These are phyloP conservation scores for Dasypus novemcinctus DNA, from an alignment of 2,113 vertebrate species.

Conservation along the genomic window DNA sequence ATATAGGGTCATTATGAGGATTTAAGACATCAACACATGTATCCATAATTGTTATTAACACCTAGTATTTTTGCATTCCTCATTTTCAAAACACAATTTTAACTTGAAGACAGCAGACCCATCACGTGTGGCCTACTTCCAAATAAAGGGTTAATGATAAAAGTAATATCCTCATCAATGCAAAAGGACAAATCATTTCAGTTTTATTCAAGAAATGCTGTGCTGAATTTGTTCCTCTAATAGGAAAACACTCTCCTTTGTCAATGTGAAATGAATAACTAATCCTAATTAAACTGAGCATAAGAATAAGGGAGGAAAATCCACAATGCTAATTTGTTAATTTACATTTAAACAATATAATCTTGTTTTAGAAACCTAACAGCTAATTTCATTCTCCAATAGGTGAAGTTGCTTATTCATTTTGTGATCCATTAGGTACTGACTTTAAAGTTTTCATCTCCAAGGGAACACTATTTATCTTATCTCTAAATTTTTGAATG, in stretches of 20 bases:
- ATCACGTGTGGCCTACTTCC: neutral
- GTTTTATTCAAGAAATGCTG: neutral
- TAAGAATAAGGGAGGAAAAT: neutral
- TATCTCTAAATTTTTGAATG: conserved; percentile 33
- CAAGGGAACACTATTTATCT: neutral
- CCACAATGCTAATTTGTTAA: neutral
- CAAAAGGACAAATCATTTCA: neutral
- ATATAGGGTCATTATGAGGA: neutral
- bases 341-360: neutral
- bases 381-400: conserved; percentile 17
- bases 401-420: conserved; percentile 50
- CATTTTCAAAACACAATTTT: neutral
- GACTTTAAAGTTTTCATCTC: conserved; percentile 39
- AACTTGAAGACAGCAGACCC: neutral
- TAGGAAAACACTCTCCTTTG: neutral
- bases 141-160: neutral
- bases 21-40: neutral
- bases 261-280: neutral
- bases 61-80: neutral
- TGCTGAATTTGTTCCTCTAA: neutral
- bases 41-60: neutral
- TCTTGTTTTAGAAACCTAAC: neutral
- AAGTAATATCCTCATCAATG: neutral
- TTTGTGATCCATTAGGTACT: neutral
- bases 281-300: neutral